Evolutionary conservation across 2,888 invertebrate species (phyloP).

Genomic region (Andrena fulva): DNA sequence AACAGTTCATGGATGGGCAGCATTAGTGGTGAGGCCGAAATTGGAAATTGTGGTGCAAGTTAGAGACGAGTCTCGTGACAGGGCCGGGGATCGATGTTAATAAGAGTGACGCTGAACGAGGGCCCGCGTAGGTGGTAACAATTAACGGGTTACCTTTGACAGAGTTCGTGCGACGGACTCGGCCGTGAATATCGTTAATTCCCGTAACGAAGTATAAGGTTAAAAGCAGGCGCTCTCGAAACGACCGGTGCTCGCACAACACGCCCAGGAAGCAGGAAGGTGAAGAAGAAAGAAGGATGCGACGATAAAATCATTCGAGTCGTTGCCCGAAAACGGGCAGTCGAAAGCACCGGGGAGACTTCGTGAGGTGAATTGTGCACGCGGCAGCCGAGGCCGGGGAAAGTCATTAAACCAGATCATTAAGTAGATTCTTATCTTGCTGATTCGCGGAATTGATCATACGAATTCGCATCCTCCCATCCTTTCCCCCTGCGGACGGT

Average conservation of each 20-base stretch:
- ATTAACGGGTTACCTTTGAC: conserved; percentile 25
- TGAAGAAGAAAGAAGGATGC: conserved; percentile 69
- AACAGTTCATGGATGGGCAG: too few species aligned
- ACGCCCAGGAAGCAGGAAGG: conserved; percentile 71
- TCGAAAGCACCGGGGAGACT: conserved; percentile 55
- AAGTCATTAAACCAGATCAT: conserved; percentile 69
- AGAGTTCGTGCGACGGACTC: conserved; percentile 38
- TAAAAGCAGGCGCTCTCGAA: conserved; percentile 56
- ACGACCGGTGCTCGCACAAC: conserved; percentile 59
- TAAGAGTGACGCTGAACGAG: neutral
- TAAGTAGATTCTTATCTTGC: conserved; percentile 64
- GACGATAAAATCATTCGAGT: conserved; percentile 76
- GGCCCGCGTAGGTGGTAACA: neutral
- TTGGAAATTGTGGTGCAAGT: neutral
- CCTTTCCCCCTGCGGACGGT: neutral
- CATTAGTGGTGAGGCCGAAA: too few species aligned
- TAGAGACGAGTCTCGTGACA: neutral
- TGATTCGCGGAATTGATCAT: conserved; percentile 53
- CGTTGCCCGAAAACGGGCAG: conserved; percentile 76
- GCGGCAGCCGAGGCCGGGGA: conserved; percentile 34
- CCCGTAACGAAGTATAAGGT: conserved; percentile 63
- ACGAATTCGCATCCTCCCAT: conserved; percentile 53
- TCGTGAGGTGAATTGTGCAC: conserved; percentile 56
- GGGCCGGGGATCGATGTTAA: neutral
- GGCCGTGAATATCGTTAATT: conserved; percentile 63